Evolutionary conservation across 2,113 vertebrate species (phyloP).

Genomic region (Cinclus mexicanus): DNA sequence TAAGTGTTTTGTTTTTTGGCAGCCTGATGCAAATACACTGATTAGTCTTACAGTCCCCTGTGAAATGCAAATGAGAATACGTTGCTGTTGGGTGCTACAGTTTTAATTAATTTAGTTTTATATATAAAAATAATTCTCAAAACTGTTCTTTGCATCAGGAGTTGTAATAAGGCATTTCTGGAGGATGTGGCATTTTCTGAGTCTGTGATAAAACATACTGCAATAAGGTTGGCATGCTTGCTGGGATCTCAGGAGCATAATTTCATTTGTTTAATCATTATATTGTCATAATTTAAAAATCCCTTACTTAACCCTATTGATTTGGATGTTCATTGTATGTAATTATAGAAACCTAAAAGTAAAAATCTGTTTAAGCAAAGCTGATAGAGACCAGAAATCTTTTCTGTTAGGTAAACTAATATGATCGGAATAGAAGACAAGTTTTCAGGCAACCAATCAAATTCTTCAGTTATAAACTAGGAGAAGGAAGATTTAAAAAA

Average conservation of each 20-base stretch:
- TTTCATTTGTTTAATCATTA: neutral
- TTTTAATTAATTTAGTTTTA: neutral
- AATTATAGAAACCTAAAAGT: neutral
- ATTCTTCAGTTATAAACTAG: neutral
- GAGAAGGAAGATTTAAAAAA: neutral
- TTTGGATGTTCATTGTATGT: neutral
- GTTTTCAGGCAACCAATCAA: neutral
- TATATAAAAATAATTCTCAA: neutral
- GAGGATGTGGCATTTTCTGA: neutral
- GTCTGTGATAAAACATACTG: neutral
- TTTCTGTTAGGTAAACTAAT: neutral
- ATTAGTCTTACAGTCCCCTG: neutral
- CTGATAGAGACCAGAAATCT: neutral
- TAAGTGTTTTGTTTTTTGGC: neutral
- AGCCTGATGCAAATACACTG: neutral
- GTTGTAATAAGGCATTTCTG: neutral
- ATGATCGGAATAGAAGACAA: neutral
- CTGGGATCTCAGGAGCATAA: neutral
- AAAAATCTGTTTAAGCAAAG: neutral
- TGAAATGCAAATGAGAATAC: neutral
- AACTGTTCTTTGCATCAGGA: neutral
- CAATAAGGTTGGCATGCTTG: neutral
- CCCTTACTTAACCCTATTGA: neutral
- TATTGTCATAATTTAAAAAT: neutral
- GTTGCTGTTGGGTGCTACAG: neutral